Percentiles rank a stretch among this genome's conserved stretches.
Evolutionary conservation across 2,797 vertebrate species (phyloP).

Genomic region (Alcedo atthis): DNA sequence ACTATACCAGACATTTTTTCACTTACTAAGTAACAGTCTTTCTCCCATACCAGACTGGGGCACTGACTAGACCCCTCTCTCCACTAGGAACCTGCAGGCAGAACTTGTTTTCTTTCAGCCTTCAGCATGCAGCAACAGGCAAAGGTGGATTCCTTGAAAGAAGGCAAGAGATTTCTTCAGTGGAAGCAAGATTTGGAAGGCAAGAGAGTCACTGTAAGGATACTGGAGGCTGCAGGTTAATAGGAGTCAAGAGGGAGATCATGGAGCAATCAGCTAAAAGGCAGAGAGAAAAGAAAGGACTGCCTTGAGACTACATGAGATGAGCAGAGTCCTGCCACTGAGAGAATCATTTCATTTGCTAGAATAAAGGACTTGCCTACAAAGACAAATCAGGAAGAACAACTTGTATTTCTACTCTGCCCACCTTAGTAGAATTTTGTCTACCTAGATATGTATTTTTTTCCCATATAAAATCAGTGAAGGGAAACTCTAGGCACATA

Average conservation of each 20-base stretch:
- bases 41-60: background rate
- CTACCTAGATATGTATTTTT: background rate
- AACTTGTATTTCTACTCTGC: background rate
- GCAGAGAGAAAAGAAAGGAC: background rate
- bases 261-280: background rate
- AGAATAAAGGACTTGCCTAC: background rate
- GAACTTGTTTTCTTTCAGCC: background rate
- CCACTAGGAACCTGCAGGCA: background rate
- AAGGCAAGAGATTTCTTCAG: background rate
- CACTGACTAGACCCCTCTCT: background rate
- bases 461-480: background rate
- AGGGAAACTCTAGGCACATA: background rate
- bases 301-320: background rate
- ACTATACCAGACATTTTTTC: background rate
- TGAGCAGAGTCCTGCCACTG: background rate
- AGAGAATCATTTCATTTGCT: background rate
- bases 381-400: background rate
- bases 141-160: background rate
- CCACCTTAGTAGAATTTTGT: background rate
- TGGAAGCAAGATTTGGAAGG: background rate
- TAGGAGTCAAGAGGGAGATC: background rate
- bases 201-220: background rate
- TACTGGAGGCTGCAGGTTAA: background rate
- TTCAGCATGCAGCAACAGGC: fast-evolving
- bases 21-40: background rate